Evolutionary conservation across 1,140 invertebrate species (phyloP).

Genomic region (Periplaneta americana): DNA sequence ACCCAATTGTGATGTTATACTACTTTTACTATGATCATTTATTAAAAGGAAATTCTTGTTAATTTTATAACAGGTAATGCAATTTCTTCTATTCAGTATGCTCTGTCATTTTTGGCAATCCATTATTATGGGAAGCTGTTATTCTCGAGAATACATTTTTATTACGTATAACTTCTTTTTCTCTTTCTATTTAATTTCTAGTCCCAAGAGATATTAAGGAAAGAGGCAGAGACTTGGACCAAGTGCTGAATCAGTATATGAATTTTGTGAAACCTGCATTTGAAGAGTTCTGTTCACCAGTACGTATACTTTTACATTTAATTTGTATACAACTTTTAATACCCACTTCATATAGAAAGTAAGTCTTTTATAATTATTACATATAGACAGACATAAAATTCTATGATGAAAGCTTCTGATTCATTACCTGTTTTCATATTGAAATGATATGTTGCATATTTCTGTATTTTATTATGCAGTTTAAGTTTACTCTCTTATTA

Average conservation of each 20-base stretch:
- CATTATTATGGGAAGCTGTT: too few species aligned
- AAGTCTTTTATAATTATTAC: too few species aligned
- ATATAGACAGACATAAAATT: too few species aligned
- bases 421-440: too few species aligned
- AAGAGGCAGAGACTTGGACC: constrained; percentile 86
- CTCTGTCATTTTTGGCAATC: too few species aligned
- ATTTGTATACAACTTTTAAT: constrained; percentile 38
- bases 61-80: background rate
- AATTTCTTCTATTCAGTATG: background rate
- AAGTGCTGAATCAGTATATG: constrained; percentile 95
- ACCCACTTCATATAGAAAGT: background rate
- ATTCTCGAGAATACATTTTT: too few species aligned
- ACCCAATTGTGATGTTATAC: too few species aligned
- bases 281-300: constrained; percentile 97
- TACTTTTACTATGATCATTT: too few species aligned
- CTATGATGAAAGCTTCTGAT: too few species aligned
- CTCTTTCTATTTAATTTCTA: constrained; percentile 37
- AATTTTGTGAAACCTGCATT: constrained; percentile 97
- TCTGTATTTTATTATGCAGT: too few species aligned
- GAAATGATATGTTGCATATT: too few species aligned
- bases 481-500: too few species aligned
- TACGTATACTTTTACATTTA: constrained; percentile 52
- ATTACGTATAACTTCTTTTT: background rate
- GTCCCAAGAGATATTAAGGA: constrained; percentile 93
- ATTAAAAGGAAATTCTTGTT: constrained; percentile 12